A percentile compares a stretch with the other conserved stretches of the same genome.
These are phyloP conservation scores for Thunnus maccoyii DNA, from an alignment of 2,113 vertebrate species.

Conservation along the genomic window DNA sequence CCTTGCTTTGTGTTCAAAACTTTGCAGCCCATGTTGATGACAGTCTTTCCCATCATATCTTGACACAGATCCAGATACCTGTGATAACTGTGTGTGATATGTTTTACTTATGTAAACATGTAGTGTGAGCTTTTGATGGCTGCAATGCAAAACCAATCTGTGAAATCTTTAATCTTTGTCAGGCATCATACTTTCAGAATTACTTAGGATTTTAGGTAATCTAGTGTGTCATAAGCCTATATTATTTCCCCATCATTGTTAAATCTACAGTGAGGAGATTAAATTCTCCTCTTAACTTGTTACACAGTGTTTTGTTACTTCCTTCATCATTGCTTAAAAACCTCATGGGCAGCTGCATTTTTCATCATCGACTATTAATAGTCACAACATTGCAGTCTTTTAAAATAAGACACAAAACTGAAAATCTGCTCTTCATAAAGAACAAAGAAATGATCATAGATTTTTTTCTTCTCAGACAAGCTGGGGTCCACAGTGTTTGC, in stretches of 20 bases:
- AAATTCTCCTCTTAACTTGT: background rate
- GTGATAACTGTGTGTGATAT: background rate
- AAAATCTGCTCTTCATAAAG: conserved; percentile 9
- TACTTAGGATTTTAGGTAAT: background rate
- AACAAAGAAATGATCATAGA: conserved; percentile 59
- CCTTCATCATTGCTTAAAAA: background rate
- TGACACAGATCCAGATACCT: background rate
- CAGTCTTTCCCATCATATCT: background rate
- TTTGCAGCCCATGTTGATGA: background rate
- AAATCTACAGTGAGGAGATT: background rate
- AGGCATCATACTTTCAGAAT: too few relatives aligned
- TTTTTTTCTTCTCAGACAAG: conserved; percentile 91
- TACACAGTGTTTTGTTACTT: background rate
- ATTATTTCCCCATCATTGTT: background rate
- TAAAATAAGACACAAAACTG: background rate
- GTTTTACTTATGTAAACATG: background rate
- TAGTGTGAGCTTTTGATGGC: background rate
- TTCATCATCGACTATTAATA: too few relatives aligned
- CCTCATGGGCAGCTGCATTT: too few relatives aligned
- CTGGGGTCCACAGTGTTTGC: conserved; percentile 98
- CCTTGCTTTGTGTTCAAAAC: background rate
- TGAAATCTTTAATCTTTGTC: background rate
- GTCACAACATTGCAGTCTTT: background rate
- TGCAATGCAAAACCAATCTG: background rate
- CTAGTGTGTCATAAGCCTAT: background rate